Evolutionary conservation across 2,888 invertebrate species (phyloP), one percentile per base, ranked within the genome.

Genomic region (Hoplodrina blanda): DNA sequence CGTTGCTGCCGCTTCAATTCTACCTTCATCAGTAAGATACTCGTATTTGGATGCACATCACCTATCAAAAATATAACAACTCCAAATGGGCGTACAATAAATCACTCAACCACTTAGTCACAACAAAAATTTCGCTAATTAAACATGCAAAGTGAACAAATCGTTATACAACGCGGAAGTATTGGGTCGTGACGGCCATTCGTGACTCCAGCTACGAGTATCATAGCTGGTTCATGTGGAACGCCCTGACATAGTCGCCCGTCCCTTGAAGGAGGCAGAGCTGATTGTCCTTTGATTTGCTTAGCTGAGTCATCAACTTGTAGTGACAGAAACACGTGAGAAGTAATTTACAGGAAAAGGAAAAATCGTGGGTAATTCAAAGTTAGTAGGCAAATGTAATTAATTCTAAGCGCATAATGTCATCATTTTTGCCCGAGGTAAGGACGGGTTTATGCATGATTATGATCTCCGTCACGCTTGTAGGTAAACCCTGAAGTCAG

Each of bases 101-200:
- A 70, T 55, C 62, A 66, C 44, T 76, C 52, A 55, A 67, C 69
- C 55, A 72, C 15, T 37, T 61, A 65, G 49, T 67, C 54, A 62
- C 49, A 54, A 60, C 55, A 69, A 72, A 65, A 77, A 76, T 83
- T 84, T 83, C 83, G 66, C 83, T 84, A 84, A 84, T 83, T 80
- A 81, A 74, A 76, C 59, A 81, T 84, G 80, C 75, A 70, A 65
- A 78, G 73, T 75, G 73, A 75, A 76, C 69, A 76, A 72, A 80
- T 78, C 62, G 80, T 84, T 81, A 72, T 80, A 83, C 76, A 84
- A 84, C 64, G 76, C 83, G 84, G 83, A 84, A 84, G 76, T 72
- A 59, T 72, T n/a, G 8, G 62, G 20, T 81, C 84, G 84, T 84
- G 84, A 83, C 76, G 61, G 33, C 15, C 49, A 55, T 41, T 84